Percentiles rank a stretch among this genome's conserved stretches.
These are phyloP conservation scores for Tapirus indicus DNA, from an alignment of 2,797 vertebrate genomes.

Conservation along the genomic window DNA sequence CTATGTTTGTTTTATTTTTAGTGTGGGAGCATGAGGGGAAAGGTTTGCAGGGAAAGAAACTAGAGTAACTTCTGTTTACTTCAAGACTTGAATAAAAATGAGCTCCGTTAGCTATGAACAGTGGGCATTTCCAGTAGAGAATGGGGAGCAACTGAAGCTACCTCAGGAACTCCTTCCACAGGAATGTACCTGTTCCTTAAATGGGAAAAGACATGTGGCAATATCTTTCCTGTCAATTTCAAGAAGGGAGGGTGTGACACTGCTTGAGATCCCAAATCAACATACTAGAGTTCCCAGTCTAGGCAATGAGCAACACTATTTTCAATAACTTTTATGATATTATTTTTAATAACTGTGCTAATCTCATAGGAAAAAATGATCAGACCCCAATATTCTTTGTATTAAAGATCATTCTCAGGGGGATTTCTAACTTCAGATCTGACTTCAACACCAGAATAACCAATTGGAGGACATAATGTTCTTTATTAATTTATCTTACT, in stretches of 20 bases:
- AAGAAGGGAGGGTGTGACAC: rapidly evolving
- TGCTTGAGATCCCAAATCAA: not conserved
- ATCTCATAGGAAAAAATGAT: not conserved
- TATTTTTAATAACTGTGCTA: not conserved
- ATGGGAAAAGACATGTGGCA: not conserved
- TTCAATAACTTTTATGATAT: not conserved
- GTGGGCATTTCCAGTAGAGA: not conserved
- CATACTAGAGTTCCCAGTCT: not conserved
- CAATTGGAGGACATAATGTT: not conserved
- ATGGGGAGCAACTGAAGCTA: not conserved
- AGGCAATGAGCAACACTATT: not conserved
- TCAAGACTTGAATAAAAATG: not conserved
- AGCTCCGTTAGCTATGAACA: not conserved
- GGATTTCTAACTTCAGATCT: not conserved
- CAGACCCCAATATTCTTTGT: not conserved
- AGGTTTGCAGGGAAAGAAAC: not conserved
- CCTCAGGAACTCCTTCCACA: not conserved
- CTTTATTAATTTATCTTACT: not conserved
- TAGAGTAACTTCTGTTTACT: not conserved
- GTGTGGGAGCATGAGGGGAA: not conserved
- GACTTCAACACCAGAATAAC: not conserved
- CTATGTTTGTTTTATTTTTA: not conserved
- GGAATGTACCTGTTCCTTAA: not conserved
- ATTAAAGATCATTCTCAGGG: not conserved
- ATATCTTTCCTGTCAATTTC: not conserved